These are phyloP conservation scores for Hipposideros larvatus DNA, from an alignment of 2,797 vertebrate species.

Conservation along the genomic window DNA sequence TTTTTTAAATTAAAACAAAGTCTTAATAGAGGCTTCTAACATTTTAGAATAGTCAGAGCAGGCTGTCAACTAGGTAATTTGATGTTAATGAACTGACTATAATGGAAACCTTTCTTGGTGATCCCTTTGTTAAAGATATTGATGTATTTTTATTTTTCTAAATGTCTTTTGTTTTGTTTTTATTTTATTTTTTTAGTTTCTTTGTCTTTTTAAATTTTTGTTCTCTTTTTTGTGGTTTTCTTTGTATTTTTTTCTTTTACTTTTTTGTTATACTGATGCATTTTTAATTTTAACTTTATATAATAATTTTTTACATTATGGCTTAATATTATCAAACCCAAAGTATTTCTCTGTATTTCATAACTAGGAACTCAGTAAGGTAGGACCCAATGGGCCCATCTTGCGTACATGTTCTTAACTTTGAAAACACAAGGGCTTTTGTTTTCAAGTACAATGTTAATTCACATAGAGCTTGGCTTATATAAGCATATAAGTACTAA, in stretches of 20 bases:
- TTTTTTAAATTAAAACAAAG: conserved; percentile 2
- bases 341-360: neutral
- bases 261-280: neutral
- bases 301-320: neutral
- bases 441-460: neutral
- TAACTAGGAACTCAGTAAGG: conserved; percentile 12
- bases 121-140: neutral
- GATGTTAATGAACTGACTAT: neutral
- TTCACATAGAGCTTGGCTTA: neutral
- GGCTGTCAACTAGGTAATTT: neutral
- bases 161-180: too few relatives aligned
- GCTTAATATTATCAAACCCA: neutral
- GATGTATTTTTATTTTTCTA: too few relatives aligned
- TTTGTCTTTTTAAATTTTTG: too few relatives aligned
- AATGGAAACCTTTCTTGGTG: neutral
- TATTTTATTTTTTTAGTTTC: too few relatives aligned
- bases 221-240: too few relatives aligned
- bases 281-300: neutral
- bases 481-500: neutral
- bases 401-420: neutral
- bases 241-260: too few relatives aligned
- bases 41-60: neutral
- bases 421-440: neutral
- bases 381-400: neutral
- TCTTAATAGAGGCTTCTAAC: neutral